A percentile compares a stretch with the other conserved stretches of the same genome.
phyloP scores from a whole-genome alignment of 2,888 invertebrate species.

The Sphaerophoria rueppellii region DNA sequence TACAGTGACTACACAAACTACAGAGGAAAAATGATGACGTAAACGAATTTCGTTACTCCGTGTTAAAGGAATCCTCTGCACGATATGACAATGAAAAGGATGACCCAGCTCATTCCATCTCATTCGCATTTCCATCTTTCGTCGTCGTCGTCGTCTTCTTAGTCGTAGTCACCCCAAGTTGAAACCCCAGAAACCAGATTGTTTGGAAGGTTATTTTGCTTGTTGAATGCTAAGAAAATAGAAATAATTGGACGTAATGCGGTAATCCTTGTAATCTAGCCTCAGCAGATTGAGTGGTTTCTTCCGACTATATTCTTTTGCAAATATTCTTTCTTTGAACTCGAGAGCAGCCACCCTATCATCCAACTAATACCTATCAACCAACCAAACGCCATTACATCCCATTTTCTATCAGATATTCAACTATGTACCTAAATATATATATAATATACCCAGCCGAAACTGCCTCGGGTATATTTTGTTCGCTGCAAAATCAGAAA shows the following conservation, averaged over 20 bases:
- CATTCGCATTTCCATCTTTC: not conserved
- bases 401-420: constrained; percentile 10
- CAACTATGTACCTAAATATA: not conserved
- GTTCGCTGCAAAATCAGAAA: constrained; percentile 43
- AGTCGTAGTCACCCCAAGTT: constrained; percentile 19
- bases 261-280: constrained; percentile 75
- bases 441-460: not conserved
- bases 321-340: constrained; percentile 45
- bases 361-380: constrained; percentile 20
- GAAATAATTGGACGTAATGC: constrained; percentile 76
- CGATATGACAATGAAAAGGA: constrained; percentile 59
- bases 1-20: not conserved
- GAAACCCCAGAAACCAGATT: constrained; percentile 67
- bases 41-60: constrained; percentile 53
- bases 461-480: constrained; percentile 45
- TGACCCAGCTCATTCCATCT: not conserved
- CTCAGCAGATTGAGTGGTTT: constrained; percentile 73
- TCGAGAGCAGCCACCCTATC: not conserved
- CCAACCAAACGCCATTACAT: not conserved
- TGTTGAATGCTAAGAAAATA: constrained; percentile 75
- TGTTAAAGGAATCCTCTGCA: constrained; percentile 50
- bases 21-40: constrained; percentile 64
- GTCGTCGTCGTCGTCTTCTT: not conserved
- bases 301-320: constrained; percentile 45
- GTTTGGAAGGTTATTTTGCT: constrained; percentile 72